Evolutionary conservation across 2,113 vertebrate genomes (phyloP).

Genomic region (Oreocharis arfaki): DNA sequence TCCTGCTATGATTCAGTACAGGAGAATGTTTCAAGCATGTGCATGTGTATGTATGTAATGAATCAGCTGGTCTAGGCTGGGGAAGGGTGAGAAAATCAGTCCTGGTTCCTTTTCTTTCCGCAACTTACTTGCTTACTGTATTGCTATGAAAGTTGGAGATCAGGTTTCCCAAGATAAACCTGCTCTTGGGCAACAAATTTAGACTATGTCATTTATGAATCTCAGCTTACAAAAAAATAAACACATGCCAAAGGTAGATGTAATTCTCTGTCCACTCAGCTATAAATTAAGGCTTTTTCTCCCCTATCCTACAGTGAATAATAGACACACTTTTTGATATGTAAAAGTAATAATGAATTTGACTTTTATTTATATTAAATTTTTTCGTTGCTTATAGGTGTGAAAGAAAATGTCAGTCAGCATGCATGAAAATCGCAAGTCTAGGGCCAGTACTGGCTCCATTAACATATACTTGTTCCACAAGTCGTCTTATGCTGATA

Average conservation of each 20-base stretch:
- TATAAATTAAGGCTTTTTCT: neutral
- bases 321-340: neutral
- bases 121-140: constrained; percentile 28
- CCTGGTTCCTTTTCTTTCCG: neutral
- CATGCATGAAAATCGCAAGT: constrained; percentile 83
- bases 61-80: constrained; percentile 62
- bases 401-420: constrained; percentile 82
- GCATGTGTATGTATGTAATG: constrained; percentile 49
- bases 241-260: neutral
- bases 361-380: neutral
- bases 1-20: constrained; percentile 66
- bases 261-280: neutral
- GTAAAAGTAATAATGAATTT: neutral
- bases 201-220: constrained; percentile 42
- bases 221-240: constrained; percentile 21
- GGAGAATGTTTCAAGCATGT: constrained; percentile 66
- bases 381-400: constrained; percentile 64
- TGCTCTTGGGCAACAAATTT: constrained; percentile 63
- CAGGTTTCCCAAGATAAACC: constrained; percentile 76
- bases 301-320: neutral
- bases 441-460: constrained; percentile 80
- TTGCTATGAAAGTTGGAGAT: constrained; percentile 57
- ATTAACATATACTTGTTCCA: constrained; percentile 84
- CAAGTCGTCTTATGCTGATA: constrained; percentile 84
- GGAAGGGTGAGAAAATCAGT: constrained; percentile 60